A percentile compares a stretch with the other conserved stretches of the same genome.
phyloP scores from a whole-genome alignment of 2,113 vertebrate species.

The Clinocottus analis region DNA sequence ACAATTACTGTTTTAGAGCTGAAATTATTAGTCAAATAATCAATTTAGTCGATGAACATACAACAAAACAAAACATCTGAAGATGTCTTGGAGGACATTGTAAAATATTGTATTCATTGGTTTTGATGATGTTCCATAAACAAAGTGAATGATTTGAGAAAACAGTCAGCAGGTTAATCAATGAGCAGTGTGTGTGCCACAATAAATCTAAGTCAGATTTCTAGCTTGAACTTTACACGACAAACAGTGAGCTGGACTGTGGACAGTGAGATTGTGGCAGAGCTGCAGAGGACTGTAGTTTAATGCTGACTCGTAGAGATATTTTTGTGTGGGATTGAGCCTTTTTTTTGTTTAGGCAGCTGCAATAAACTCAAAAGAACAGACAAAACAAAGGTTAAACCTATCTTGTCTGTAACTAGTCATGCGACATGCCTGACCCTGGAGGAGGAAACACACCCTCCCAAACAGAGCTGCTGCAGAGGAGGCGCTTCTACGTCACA shows the following conservation, averaged over 20 bases:
- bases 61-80: too few species aligned
- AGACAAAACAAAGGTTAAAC: neutral
- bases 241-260: neutral
- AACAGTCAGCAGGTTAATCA: too few species aligned
- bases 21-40: too few species aligned
- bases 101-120: neutral
- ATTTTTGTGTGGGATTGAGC: neutral
- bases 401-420: too few species aligned
- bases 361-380: neutral
- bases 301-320: neutral
- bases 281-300: neutral
- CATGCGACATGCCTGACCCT: fast-evolving
- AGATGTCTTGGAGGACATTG: neutral
- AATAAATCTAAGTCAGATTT: neutral
- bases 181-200: neutral
- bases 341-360: neutral
- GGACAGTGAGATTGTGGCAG: neutral
- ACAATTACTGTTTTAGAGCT: too few species aligned
- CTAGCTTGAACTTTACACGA: neutral
- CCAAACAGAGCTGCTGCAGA: neutral
- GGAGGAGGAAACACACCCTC: neutral
- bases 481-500: neutral
- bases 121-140: neutral
- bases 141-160: neutral
- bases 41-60: too few species aligned